Percentiles rank a stretch among this genome's conserved stretches.
Conservation (phyloP, 2,888 invertebrate genomes). For the Calameuta pallipes region DNA sequence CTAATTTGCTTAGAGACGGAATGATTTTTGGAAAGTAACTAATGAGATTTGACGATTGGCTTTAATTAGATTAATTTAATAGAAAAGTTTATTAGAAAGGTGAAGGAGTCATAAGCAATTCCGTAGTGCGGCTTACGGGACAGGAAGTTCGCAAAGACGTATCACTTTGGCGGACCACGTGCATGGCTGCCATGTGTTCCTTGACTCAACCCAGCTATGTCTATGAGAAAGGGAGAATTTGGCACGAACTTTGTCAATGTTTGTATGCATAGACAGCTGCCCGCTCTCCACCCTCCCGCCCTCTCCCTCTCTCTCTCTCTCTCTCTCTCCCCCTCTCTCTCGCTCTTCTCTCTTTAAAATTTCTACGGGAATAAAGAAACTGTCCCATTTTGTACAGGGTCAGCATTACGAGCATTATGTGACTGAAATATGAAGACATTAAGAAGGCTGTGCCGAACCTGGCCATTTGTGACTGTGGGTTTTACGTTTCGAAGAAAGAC, state of each 20-base stretch:
- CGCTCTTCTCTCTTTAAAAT: not conserved
- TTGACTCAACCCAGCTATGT: not conserved
- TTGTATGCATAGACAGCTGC: not conserved
- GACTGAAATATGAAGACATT: not conserved
- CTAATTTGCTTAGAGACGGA: not conserved
- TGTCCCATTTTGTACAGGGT: not conserved
- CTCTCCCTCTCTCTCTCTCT: no score
- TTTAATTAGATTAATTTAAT: not conserved
- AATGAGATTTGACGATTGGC: not conserved
- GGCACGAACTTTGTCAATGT: not conserved
- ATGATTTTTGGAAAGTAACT: not conserved
- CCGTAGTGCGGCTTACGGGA: not conserved
- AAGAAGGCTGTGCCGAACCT: not conserved
- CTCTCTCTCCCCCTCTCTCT: not conserved
- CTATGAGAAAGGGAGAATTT: not conserved
- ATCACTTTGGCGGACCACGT: not conserved
- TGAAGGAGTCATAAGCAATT: not conserved
- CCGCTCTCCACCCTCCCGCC: not conserved
- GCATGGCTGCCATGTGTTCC: not conserved
- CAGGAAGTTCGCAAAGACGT: not conserved
- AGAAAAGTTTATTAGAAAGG: not conserved
- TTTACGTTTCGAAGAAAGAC: not conserved
- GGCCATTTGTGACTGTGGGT: not conserved
- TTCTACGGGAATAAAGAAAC: not conserved
- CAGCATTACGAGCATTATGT: not conserved